Conservation (phyloP, 2,797 vertebrate genomes). For the Salarias fasciatus region DNA sequence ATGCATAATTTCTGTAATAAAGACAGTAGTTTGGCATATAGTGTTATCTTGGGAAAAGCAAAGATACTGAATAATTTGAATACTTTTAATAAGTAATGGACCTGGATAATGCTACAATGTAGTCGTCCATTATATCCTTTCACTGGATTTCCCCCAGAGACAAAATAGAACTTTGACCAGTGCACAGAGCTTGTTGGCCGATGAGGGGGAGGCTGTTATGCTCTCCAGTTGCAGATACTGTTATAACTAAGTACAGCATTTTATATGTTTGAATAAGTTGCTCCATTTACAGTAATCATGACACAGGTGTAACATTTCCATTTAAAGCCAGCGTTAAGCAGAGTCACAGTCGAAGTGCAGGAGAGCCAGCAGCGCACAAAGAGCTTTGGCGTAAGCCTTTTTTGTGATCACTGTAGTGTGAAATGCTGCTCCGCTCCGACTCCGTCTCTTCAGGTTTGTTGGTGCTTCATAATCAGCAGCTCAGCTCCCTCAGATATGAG, state of each 20-base stretch:
- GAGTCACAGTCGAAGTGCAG: too few species aligned
- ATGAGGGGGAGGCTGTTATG: slow-evolving; percentile 6
- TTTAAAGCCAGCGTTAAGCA: too few species aligned
- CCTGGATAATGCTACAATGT: slow-evolving; percentile 17
- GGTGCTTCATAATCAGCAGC: slow-evolving; percentile 32
- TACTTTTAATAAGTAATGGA: slow-evolving; percentile 33
- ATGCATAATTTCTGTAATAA: slow-evolving; percentile 35
- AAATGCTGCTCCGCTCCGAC: slow-evolving; percentile 14
- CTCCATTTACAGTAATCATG: neutral
- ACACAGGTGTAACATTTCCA: too few species aligned
- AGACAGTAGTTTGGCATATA: slow-evolving; percentile 36
- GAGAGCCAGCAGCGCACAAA: too few species aligned
- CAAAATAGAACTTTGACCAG: slow-evolving; percentile 13
- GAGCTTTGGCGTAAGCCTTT: neutral
- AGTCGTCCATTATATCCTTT: slow-evolving; percentile 24
- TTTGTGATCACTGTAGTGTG: slow-evolving; percentile 22
- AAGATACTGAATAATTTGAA: slow-evolving; percentile 37
- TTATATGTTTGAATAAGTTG: neutral
- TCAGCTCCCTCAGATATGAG: slow-evolving; percentile 28
- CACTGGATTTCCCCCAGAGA: slow-evolving; percentile 22
- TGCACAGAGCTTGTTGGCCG: neutral
- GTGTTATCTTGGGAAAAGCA: slow-evolving; percentile 34
- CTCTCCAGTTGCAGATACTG: neutral
- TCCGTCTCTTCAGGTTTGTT: slow-evolving; percentile 28
- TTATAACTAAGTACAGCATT: neutral